Evolutionary conservation across 2,888 invertebrate genomes (phyloP).

Genomic region (Eupeodes latifasciatus): DNA sequence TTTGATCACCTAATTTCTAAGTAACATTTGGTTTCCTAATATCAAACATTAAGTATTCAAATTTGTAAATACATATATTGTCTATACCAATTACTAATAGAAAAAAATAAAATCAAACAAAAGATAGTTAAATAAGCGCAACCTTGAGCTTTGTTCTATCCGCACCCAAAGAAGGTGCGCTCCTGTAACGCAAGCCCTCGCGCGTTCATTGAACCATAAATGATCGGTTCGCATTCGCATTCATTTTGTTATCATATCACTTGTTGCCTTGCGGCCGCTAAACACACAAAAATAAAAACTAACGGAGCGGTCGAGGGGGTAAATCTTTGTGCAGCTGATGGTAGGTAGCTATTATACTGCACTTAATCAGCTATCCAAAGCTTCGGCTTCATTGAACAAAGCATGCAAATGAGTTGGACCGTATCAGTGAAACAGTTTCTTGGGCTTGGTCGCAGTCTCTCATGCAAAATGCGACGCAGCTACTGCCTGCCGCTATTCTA

Average conservation of each 20-base stretch:
- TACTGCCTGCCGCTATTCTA: not conserved
- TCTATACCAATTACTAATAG: not conserved
- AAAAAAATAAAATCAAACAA: not conserved
- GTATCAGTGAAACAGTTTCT: conserved; percentile 70
- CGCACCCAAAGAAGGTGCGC: not conserved
- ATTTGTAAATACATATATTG: not conserved
- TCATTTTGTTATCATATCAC: conserved; percentile 68
- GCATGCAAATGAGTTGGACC: conserved; percentile 73
- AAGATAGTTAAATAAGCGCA: not conserved
- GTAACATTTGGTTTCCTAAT: too few relatives aligned
- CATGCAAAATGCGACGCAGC: conserved; percentile 35
- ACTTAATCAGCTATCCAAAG: conserved; percentile 32
- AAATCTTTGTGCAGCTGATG: not conserved
- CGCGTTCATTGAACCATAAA: conserved; percentile 72
- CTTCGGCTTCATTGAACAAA: conserved; percentile 61
- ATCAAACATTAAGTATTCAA: not conserved
- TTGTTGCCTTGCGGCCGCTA: conserved; percentile 64
- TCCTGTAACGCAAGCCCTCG: conserved; percentile 29
- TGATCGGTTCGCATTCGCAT: conserved; percentile 35
- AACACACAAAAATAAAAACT: not conserved
- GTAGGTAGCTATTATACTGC: not conserved
- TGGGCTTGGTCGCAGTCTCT: conserved; percentile 45
- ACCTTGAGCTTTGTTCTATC: not conserved
- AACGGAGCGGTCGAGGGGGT: conserved; percentile 18
- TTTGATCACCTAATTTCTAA: too few relatives aligned